Evolutionary conservation across 2,797 vertebrate species (phyloP).

Genomic region (Cynodonichthys magdalenae): DNA sequence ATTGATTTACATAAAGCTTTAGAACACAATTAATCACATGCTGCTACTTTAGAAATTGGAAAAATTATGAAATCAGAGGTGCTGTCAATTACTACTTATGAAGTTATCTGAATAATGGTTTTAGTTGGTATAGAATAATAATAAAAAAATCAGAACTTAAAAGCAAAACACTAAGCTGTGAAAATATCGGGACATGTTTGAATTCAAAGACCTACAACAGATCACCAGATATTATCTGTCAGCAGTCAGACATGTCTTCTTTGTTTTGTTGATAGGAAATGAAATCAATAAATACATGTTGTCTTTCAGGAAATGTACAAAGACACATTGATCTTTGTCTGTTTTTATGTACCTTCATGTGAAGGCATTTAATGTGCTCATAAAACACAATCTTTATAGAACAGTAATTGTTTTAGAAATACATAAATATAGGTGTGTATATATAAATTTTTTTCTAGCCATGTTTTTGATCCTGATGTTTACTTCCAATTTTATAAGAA

Average conservation of each 20-base stretch:
- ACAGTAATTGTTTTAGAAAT: background rate
- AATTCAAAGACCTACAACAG: background rate
- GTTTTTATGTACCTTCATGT: conserved; percentile 12
- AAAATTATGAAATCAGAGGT: background rate
- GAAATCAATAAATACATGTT: conserved; percentile 39
- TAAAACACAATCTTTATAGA: background rate
- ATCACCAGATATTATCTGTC: conserved; percentile 19
- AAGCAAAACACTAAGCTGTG: too few relatives aligned
- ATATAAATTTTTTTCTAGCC: background rate
- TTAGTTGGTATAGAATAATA: background rate
- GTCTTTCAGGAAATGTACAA: conserved; percentile 41
- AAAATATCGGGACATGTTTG: too few relatives aligned
- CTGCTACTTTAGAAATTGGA: too few relatives aligned
- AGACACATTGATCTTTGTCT: conserved; percentile 33
- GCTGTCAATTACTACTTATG: background rate
- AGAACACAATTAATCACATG: background rate
- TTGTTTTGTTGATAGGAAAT: conserved; percentile 42
- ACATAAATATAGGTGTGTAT: background rate
- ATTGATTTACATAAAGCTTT: background rate
- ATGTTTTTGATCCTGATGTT: background rate
- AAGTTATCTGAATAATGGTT: background rate
- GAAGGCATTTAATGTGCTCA: background rate
- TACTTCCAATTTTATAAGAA: background rate
- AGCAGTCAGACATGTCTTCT: conserved; percentile 19
- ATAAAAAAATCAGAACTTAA: background rate